These are phyloP conservation scores for Argyrosomus japonicus DNA, from an alignment of 2,113 vertebrate species.

Conservation along the genomic window DNA sequence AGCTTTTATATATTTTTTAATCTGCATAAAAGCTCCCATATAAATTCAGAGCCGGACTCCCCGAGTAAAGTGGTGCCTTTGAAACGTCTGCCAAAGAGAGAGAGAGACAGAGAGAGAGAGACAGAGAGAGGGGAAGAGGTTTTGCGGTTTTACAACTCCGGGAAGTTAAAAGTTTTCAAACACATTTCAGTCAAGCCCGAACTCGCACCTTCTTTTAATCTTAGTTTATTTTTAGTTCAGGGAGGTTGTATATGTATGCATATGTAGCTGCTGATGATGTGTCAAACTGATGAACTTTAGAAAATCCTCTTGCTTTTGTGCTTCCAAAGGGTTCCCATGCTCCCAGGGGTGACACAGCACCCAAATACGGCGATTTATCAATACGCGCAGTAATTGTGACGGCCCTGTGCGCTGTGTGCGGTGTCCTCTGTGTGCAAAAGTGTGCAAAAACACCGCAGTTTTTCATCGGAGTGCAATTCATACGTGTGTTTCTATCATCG, in stretches of 20 bases:
- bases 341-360: slow-evolving; percentile 71
- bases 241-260: not conserved
- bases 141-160: slow-evolving; percentile 81
- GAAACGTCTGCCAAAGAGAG: slow-evolving; percentile 74
- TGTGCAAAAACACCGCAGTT: not conserved
- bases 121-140: slow-evolving; percentile 52
- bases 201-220: slow-evolving; percentile 73
- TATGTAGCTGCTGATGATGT: slow-evolving; percentile 5
- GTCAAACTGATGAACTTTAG: slow-evolving; percentile 47
- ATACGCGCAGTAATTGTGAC: slow-evolving; percentile 43
- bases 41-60: slow-evolving; percentile 69
- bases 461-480: not conserved
- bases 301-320: slow-evolving; percentile 56
- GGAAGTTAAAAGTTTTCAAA: slow-evolving; percentile 80
- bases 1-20: slow-evolving; percentile 3
- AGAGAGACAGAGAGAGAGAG: slow-evolving; percentile 22
- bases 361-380: slow-evolving; percentile 59
- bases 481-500: not conserved
- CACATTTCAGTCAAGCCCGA: slow-evolving; percentile 77
- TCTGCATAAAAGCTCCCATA: slow-evolving; percentile 13
- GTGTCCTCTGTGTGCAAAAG: slow-evolving; percentile 6
- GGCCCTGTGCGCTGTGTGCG: not conserved
- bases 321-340: slow-evolving; percentile 60
- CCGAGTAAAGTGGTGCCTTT: slow-evolving; percentile 72
- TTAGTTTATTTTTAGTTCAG: slow-evolving; percentile 37